A percentile compares a stretch with the other conserved stretches of the same genome.
Conservation (phyloP, 2,888 invertebrate genomes). For the Tipula vernalis region DNA sequence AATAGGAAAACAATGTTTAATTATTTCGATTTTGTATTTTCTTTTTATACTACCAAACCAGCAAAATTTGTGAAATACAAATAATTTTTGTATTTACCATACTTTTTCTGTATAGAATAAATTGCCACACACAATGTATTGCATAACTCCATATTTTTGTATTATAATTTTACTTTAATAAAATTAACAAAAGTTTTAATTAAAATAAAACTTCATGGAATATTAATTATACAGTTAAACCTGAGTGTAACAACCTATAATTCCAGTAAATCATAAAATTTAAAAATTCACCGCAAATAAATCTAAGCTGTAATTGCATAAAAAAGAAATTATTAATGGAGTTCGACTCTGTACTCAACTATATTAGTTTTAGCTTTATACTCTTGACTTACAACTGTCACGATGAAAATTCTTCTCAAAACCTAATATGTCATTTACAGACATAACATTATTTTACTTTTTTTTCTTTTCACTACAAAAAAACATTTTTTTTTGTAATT, state of each 20-base stretch:
- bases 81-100: neutral
- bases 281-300: neutral
- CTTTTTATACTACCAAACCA: neutral
- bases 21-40: neutral
- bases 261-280: neutral
- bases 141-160: neutral
- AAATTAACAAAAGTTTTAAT: neutral
- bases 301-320: neutral
- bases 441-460: neutral
- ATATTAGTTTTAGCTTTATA: neutral
- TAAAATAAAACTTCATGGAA: neutral
- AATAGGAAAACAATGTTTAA: neutral
- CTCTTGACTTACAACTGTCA: neutral
- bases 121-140: neutral
- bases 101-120: neutral
- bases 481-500: neutral
- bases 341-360: neutral
- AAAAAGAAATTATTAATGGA: neutral
- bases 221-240: neutral
- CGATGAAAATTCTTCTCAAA: neutral
- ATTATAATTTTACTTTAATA: neutral
- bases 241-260: neutral
- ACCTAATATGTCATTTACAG: neutral
- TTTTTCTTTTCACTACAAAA: neutral
- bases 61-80: neutral